Percentiles rank a stretch among this genome's conserved stretches.
Conservation (phyloP, 2,888 invertebrate species). For the Molanna angustata region DNA sequence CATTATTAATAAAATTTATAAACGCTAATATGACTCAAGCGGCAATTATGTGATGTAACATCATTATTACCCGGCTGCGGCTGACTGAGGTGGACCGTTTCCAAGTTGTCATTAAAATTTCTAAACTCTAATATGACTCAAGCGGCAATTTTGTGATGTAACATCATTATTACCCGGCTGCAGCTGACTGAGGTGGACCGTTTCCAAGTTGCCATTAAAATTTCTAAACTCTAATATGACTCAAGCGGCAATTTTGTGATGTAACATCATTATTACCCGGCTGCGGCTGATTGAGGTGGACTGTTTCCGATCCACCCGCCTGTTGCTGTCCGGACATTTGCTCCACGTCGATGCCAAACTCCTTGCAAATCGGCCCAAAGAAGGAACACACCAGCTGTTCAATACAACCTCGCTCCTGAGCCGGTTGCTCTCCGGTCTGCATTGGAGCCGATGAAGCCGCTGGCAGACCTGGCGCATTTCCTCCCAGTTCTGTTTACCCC, state of each 20-base stretch:
- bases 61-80: too few relatives aligned
- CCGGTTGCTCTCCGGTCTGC: slow-evolving; percentile 42
- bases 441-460: slow-evolving; percentile 25
- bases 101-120: too few relatives aligned
- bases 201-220: slow-evolving; percentile 22
- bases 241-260: too few relatives aligned
- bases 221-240: too few relatives aligned
- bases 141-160: too few relatives aligned
- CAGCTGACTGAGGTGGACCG: slow-evolving; percentile 31
- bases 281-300: slow-evolving; percentile 30
- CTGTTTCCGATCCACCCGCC: slow-evolving; percentile 21
- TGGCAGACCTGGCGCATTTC: slow-evolving; percentile 34
- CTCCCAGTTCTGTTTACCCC: slow-evolving; percentile 31
- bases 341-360: slow-evolving; percentile 46
- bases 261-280: not conserved
- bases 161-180: not conserved
- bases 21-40: too few relatives aligned
- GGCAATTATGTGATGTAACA: too few relatives aligned
- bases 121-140: too few relatives aligned
- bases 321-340: slow-evolving; percentile 20
- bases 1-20: too few relatives aligned
- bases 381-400: slow-evolving; percentile 51
- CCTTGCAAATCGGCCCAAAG: slow-evolving; percentile 53
- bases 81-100: too few relatives aligned
- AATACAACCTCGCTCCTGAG: slow-evolving; percentile 37